Percentiles rank a stretch among this genome's conserved stretches.
These are phyloP conservation scores for Temnothorax nylanderi DNA, from an alignment of 1,140 invertebrate genomes.

Conservation along the genomic window DNA sequence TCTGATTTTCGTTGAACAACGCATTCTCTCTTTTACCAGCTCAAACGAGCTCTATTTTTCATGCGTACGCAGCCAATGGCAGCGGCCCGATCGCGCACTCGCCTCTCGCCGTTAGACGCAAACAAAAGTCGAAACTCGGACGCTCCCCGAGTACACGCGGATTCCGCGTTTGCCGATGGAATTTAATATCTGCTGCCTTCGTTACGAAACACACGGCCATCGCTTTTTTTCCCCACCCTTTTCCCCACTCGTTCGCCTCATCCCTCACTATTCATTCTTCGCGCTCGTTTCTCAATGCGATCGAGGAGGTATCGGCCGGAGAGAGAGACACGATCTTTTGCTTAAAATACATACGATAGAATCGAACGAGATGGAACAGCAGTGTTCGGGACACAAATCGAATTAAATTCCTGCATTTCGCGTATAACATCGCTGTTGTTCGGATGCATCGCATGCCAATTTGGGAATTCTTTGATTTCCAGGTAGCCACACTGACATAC, in stretches of 20 bases:
- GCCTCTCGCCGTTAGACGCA: conserved; percentile 58
- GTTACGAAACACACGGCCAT: conserved; percentile 68
- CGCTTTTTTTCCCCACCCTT: conserved; percentile 56
- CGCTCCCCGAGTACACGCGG: conserved; percentile 65
- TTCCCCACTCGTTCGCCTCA: conserved; percentile 8
- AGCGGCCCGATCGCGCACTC: conserved; percentile 49
- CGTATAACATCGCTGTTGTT: not conserved
- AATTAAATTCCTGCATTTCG: conserved; percentile 46
- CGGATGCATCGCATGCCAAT: not conserved
- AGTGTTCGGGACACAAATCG: conserved; percentile 8
- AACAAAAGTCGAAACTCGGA: conserved; percentile 73
- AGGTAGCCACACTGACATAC: not conserved
- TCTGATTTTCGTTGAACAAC: conserved; percentile 51
- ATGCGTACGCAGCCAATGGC: conserved; percentile 60
- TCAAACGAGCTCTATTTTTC: conserved; percentile 69
- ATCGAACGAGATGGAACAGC: conserved; percentile 30
- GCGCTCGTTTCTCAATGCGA: conserved; percentile 47
- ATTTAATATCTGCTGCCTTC: conserved; percentile 75
- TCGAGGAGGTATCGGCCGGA: conserved; percentile 49
- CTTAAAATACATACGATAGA: conserved; percentile 43
- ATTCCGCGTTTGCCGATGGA: conserved; percentile 73
- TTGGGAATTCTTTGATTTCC: not conserved
- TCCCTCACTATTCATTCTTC: conserved; percentile 49
- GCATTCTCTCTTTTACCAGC: conserved; percentile 39
- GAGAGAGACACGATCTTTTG: conserved; percentile 51